A percentile compares a stretch with the other conserved stretches of the same genome.
These are phyloP conservation scores for Tetropium fuscum DNA, from an alignment of 2,888 invertebrate genomes.

Conservation along the genomic window DNA sequence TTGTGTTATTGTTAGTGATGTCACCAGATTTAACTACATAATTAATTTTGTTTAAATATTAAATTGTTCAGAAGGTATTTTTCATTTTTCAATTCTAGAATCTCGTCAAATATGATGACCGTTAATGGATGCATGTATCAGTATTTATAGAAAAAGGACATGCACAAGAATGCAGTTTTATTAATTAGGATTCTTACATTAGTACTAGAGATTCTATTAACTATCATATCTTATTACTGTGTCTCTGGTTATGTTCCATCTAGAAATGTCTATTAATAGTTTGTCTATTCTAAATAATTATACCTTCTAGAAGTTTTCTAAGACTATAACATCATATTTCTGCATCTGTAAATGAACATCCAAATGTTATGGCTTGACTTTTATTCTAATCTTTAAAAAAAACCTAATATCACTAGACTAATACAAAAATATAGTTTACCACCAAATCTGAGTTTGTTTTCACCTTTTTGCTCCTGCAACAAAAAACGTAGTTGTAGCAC, in stretches of 20 bases:
- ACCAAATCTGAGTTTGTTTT: conserved; percentile 65
- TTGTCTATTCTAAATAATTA: conserved; percentile 56
- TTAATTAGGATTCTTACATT: conserved; percentile 34
- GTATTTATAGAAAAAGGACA: conserved; percentile 6
- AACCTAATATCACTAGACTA: conserved; percentile 53
- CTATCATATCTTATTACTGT: conserved; percentile 20
- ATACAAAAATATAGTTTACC: conserved; percentile 58
- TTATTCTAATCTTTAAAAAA: conserved; percentile 25
- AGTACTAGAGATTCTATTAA: conserved; percentile 14
- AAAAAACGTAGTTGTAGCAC: no score
- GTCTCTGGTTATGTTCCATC: conserved; percentile 7
- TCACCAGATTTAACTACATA: conserved; percentile 26
- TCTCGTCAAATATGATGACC: conserved; percentile 40
- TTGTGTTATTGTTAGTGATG: conserved; percentile 19
- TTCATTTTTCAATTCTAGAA: conserved; percentile 53
- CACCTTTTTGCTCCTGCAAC: conserved; percentile 96
- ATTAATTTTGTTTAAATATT: background rate
- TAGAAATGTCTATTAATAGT: conserved; percentile 69
- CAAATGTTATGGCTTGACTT: conserved; percentile 45
- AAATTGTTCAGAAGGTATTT: conserved; percentile 14
- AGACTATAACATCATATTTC: conserved; percentile 59
- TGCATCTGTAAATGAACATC: conserved; percentile 60
- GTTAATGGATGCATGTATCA: background rate
- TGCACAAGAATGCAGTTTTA: conserved; percentile 19
- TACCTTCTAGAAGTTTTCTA: conserved; percentile 58